A percentile compares a stretch with the other conserved stretches of the same genome.
Evolutionary conservation across 2,113 vertebrate genomes (phyloP).

Genomic region (Agelaius tricolor): DNA sequence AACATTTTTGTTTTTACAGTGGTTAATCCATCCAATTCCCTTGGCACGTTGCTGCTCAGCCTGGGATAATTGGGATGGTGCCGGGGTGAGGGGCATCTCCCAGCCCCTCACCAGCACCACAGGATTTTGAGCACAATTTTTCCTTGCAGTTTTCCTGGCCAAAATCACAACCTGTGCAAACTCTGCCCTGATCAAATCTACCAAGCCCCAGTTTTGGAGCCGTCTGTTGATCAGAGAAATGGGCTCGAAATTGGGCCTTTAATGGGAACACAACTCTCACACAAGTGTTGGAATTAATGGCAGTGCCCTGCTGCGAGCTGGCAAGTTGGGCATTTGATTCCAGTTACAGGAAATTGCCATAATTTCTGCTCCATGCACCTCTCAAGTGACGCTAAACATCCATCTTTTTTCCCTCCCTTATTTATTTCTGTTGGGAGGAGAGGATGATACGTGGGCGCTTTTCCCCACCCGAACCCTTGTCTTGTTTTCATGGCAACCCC

Average conservation of each 20-base stretch:
- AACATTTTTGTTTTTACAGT: constrained; percentile 37
- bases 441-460: not conserved
- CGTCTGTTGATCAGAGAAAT: constrained; percentile 78
- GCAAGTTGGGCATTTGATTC: constrained; percentile 77
- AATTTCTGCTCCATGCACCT: constrained; percentile 70
- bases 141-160: constrained; percentile 52
- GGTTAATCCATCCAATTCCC: constrained; percentile 54
- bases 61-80: not conserved
- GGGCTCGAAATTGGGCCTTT: constrained; percentile 76
- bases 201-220: constrained; percentile 71
- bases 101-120: not conserved
- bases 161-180: constrained; percentile 77
- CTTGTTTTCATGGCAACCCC: constrained; percentile 58
- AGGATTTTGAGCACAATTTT: constrained; percentile 63
- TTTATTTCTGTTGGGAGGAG: not conserved
- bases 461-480: not conserved
- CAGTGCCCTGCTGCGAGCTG: constrained; percentile 48
- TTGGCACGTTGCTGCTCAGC: not conserved
- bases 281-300: constrained; percentile 73
- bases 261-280: constrained; percentile 69
- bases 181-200: constrained; percentile 76
- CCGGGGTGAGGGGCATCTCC: not conserved
- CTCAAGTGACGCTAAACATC: constrained; percentile 45
- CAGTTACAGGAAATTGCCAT: constrained; percentile 77
- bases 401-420: not conserved